Conservation (phyloP, 2,888 invertebrate species). For the Phasia obesa region DNA sequence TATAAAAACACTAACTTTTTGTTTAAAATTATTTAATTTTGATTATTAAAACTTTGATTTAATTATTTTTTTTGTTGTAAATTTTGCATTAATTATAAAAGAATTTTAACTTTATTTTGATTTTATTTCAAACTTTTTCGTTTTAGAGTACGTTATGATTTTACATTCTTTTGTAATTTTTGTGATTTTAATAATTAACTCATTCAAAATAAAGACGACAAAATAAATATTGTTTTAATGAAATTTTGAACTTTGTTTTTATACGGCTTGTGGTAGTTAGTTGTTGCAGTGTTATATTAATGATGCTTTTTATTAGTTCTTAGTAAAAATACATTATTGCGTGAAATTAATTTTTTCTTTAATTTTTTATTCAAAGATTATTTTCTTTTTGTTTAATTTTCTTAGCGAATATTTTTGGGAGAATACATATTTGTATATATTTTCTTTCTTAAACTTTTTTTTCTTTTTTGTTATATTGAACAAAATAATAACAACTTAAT, state of each 20-base stretch:
- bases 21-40: constrained; percentile 9
- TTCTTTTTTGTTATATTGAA: constrained; percentile 74
- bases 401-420: constrained; percentile 24
- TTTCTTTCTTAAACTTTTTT: constrained; percentile 54
- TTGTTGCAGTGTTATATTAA: constrained; percentile 30
- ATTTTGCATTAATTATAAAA: neutral
- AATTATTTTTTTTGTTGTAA: neutral
- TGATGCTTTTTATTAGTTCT: constrained; percentile 36
- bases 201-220: constrained; percentile 19
- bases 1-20: constrained; percentile 29
- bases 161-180: constrained; percentile 4
- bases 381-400: constrained; percentile 64
- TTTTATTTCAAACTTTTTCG: constrained; percentile 31
- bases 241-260: constrained; percentile 63
- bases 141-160: constrained; percentile 27
- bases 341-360: constrained; percentile 53
- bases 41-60: constrained; percentile 40
- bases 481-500: constrained; percentile 83
- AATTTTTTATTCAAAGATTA: constrained; percentile 47
- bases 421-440: constrained; percentile 49
- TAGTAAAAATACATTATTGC: constrained; percentile 10
- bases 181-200: constrained; percentile 5
- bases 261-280: constrained; percentile 53
- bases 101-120: constrained; percentile 25
- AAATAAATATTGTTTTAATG: constrained; percentile 15